Percentiles rank a stretch among this genome's conserved stretches.
Conservation (phyloP, 2,113 vertebrate genomes). For the Pelecanus crispus region DNA sequence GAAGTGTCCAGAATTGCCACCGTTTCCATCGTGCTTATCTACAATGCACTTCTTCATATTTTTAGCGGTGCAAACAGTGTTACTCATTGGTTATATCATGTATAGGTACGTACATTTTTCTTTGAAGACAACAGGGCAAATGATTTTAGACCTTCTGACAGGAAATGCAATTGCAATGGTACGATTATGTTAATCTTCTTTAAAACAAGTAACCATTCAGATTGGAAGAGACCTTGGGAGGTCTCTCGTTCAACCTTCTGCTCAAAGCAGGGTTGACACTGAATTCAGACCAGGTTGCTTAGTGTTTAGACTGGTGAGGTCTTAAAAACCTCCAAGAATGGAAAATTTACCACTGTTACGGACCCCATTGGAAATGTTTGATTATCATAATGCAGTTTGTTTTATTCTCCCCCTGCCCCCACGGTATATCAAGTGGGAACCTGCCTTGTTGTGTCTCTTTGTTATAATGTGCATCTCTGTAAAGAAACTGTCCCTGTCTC, state of each 20-base stretch:
- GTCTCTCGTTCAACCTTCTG: not conserved
- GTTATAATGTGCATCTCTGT: not conserved
- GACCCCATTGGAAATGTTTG: not conserved
- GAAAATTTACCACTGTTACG: not conserved
- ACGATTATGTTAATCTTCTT: not conserved
- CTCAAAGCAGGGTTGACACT: not conserved
- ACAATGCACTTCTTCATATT: constrained; percentile 87
- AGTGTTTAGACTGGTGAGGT: not conserved
- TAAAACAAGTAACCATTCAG: not conserved
- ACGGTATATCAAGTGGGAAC: not conserved
- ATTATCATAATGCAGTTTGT: not conserved
- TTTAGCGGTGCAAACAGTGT: constrained; percentile 82
- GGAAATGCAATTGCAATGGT: not conserved
- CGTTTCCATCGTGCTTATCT: constrained; percentile 86
- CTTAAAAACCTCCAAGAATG: not conserved
- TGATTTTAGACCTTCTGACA: not conserved
- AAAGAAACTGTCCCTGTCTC: not conserved
- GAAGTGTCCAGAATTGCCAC: constrained; percentile 86
- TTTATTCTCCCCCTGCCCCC: not conserved
- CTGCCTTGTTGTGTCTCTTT: not conserved
- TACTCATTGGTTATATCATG: constrained; percentile 92
- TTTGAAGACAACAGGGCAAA: not conserved
- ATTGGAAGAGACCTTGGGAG: not conserved
- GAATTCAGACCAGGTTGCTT: not conserved
- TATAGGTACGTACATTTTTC: constrained; percentile 82